A percentile compares a stretch with the other conserved stretches of the same genome.
These are phyloP conservation scores for Sarcophaga variegata DNA, from an alignment of 2,888 invertebrate species.

Conservation along the genomic window DNA sequence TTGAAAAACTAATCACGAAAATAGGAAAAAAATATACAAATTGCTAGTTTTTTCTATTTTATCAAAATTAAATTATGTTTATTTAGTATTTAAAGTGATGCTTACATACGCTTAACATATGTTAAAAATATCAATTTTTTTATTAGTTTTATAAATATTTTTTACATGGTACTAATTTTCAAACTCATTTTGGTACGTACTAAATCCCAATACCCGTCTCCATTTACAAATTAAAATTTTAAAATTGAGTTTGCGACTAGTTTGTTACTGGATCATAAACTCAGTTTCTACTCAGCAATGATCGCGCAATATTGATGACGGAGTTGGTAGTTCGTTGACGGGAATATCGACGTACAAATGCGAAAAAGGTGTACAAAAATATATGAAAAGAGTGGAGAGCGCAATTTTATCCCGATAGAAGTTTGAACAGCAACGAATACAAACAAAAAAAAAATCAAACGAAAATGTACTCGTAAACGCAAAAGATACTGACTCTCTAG, in stretches of 20 bases:
- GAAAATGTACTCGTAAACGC: slow-evolving; percentile 13
- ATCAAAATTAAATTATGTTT: too few relatives aligned
- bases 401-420: slow-evolving; percentile 48
- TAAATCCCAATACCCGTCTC: not conserved
- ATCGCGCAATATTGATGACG: slow-evolving; percentile 45
- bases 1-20: too few relatives aligned
- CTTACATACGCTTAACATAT: too few relatives aligned
- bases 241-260: slow-evolving; percentile 51
- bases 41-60: too few relatives aligned
- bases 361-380: slow-evolving; percentile 46
- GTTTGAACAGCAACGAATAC: slow-evolving; percentile 37
- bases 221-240: not conserved
- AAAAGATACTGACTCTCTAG: slow-evolving; percentile 3
- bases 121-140: too few relatives aligned
- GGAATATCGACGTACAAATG: slow-evolving; percentile 32
- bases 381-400: slow-evolving; percentile 55
- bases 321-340: slow-evolving; percentile 31
- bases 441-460: slow-evolving; percentile 16
- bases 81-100: too few relatives aligned
- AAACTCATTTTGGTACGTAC: not conserved
- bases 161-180: not conserved
- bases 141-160: too few relatives aligned
- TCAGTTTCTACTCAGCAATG: slow-evolving; percentile 62
- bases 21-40: too few relatives aligned
- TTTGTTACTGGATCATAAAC: slow-evolving; percentile 41